Evolutionary conservation across 2,113 vertebrate genomes (phyloP).

Genomic region (Zosterops hypoxanthus): DNA sequence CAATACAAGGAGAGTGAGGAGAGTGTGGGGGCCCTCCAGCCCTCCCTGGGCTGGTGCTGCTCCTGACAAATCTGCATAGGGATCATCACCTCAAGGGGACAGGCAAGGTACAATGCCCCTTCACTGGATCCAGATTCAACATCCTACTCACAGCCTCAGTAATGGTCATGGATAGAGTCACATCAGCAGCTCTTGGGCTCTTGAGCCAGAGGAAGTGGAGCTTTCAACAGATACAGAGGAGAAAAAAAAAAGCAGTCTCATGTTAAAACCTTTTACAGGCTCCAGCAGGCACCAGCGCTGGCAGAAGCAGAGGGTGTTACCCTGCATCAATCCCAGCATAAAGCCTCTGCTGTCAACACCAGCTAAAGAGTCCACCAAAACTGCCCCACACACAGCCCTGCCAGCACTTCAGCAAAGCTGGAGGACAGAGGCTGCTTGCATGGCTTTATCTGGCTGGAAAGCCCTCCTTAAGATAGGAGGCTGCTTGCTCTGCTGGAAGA

Average conservation of each 20-base stretch:
- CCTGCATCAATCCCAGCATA: neutral
- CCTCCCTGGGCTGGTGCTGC: neutral
- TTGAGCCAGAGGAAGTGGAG: neutral
- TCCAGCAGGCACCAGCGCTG: neutral
- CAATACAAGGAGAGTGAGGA: no score
- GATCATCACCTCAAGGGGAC: neutral
- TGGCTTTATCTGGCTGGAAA: slow-evolving; percentile 31
- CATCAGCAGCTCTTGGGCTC: neutral
- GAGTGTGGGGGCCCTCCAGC: neutral
- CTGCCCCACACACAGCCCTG: neutral
- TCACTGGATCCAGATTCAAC: neutral
- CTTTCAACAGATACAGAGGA: neutral
- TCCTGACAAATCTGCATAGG: neutral
- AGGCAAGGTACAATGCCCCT: neutral
- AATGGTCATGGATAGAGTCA: neutral
- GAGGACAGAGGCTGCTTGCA: neutral
- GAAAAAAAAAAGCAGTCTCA: neutral
- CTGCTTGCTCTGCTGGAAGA: neutral
- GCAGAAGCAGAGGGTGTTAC: neutral
- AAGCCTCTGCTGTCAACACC: slow-evolving; percentile 34
- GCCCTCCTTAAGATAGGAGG: neutral
- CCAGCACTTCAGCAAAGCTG: neutral
- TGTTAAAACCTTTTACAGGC: neutral
- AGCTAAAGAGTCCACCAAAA: neutral
- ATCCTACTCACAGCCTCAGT: neutral